Base-by-base conservation (phyloP, 2,888 invertebrate genomes). In the Melangyna quadrimaculata region DNA sequence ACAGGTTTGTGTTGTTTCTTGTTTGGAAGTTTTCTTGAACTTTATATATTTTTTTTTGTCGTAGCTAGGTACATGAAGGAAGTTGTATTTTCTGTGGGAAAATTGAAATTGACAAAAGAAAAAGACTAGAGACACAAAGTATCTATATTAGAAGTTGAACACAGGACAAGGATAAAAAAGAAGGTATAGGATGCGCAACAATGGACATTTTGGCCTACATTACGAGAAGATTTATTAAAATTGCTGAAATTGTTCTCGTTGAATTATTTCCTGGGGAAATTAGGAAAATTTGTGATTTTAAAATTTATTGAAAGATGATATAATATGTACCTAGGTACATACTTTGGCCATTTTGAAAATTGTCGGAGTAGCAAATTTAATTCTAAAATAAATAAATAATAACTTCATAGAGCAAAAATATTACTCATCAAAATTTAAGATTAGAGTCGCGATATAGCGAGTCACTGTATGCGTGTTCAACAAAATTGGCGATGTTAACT, bases 221-320 rank as follows among this genome's bases (percentile, higher is more conserved):
- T 65, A 73, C 27, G 51, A 70, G n/a, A 45, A 59, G 65, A 79
- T 75, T 84, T 84, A 84, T 79, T 84, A 71, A 84, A 84, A 84
- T 75, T 79, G 65, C 59, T 75, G 51, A 83, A 79, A 70, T 83
- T 79, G 70, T 79, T 19, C 61, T 53, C 40, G 63, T 57, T 82
- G 71, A 70, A 73, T 73, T 78, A 83, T 78, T 74, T 73, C 48
- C 37, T n/a, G 24, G 40, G 45, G 67, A 59, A 45, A 74, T 74
- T 48, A 51, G 29, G 37, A 61, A 69, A 37, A 53, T 70, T 55
- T 63, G 67, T 40, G 27, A 71, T 37, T 70, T 65, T 4, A 45
- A 22, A 32, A 51, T 24, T 40, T 40, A 51, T 24, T 40, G 59
- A 65, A 57, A 14, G 45, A 57, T 43, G 70, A 77, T 17, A 59